Evolutionary conservation across 2,888 invertebrate genomes (phyloP), one percentile per base, ranked within the genome.

Genomic region (Archaeoteleia sp.): DNA sequence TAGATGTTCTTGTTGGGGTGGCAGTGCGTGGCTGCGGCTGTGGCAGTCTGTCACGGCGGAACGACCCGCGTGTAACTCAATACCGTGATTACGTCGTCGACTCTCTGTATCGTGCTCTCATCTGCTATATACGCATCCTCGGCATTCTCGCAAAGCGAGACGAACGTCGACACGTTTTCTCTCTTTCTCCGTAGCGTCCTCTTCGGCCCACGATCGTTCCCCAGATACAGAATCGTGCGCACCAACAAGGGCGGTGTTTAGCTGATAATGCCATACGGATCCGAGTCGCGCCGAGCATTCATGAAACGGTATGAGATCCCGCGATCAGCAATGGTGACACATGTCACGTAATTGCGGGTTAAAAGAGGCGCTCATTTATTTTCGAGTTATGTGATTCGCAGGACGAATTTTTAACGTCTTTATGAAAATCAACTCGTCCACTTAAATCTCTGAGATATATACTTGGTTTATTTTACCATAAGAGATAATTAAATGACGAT

Each of bases 241-340:
- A 55, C 61, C 71, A 71, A 67, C 60, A 53, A 72, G 73, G 67
- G 63, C 73, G 66, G 53, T 70, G 71, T 71, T 76, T 74, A 71
- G 55, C 68, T 66, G 65, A 73, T 75, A 76, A 75, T 74, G 62
- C 62, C 57, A 30, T 23, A 46, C 37, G 49, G 29, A 43, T 40
- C 45, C 43, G 49, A 55, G 45, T 49, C 49, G 30, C 53, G 45
- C 14, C 30, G 35, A 29, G 39, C 53, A 60, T 66, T 66, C 54
- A 66, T 69, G 60, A 60, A 67, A 43, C 37, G 40, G 35, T 45
- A 32, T 30, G 42, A 25, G 46, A 23, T 25, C 45, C n/a, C 46
- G 42, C 45, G 66, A 65, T 61, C 51, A 54, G 51, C 45, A 10
- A 30, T 37, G 55, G 65, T 63, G 71, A 73, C 71, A 73, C 67